Conservation (phyloP, 2,888 invertebrate genomes). For the Tridacna crocea region DNA sequence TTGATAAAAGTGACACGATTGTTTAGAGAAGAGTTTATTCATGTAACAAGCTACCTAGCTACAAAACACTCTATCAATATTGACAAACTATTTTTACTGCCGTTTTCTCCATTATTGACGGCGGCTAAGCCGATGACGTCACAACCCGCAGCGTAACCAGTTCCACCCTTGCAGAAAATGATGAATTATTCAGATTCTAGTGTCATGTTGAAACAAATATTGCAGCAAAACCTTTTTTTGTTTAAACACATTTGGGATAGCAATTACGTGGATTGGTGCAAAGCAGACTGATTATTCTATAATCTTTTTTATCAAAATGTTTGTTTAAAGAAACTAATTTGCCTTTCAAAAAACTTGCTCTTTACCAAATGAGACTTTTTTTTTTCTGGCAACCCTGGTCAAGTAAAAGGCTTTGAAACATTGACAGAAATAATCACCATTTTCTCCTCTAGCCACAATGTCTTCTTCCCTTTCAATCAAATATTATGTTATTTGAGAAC, state of each 20-base stretch:
- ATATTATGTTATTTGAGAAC: too few relatives aligned
- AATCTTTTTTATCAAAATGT: too few relatives aligned
- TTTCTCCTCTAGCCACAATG: background rate
- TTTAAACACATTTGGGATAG: too few relatives aligned
- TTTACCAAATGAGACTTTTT: background rate
- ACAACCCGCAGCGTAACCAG: background rate
- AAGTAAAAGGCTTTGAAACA: background rate
- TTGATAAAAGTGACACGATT: too few relatives aligned
- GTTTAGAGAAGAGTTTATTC: too few relatives aligned
- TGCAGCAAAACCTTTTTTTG: too few relatives aligned
- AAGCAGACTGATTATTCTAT: too few relatives aligned
- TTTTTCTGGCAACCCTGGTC: background rate
- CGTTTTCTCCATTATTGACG: constrained; percentile 15
- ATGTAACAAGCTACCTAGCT: constrained; percentile 28
- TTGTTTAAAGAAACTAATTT: too few relatives aligned
- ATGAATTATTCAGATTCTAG: too few relatives aligned
- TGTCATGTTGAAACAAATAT: too few relatives aligned
- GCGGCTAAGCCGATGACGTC: constrained; percentile 22
- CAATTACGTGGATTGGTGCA: too few relatives aligned
- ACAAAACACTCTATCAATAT: constrained; percentile 25
- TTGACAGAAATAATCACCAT: background rate
- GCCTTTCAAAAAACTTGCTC: background rate
- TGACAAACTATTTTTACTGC: constrained; percentile 16
- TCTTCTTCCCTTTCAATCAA: background rate
- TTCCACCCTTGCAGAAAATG: too few relatives aligned